Base-by-base conservation (phyloP, 2,113 vertebrate genomes). In the Pitta sordida region DNA sequence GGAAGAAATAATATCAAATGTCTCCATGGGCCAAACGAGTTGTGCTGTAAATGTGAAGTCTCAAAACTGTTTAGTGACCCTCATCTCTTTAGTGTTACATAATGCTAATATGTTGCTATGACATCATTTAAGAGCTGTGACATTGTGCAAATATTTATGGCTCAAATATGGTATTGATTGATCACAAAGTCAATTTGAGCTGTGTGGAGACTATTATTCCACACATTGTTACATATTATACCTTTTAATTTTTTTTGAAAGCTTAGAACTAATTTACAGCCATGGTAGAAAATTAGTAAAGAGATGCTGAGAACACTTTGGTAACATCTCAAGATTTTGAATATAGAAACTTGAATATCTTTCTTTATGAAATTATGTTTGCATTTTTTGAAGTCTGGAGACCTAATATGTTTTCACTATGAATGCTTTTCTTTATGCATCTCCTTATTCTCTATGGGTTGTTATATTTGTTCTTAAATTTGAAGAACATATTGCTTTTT, bases 141-240 rank as follows among this genome's bases (percentile, higher is more conserved):
- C 78, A 87, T 36, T 4, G 36, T 63, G 77, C 53, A 73, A 91
- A 84, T 92, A 93, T 94, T 95, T 94, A 89, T 85, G 59, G 55
- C 74, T 88, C 34, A 65, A 70, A 77, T 67, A 8, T 70, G 75
- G 62, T 76, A 93, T 27, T 90, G 87, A 87, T 41, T 85, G 87
- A 93, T 88, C 63, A 76, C 46, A 76, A 94, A 93, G 59, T 79
- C 70, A 69, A 62, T 83, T 87, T 93, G 32, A 89, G 37, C 67
- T 55, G 4, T 43, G 32, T 37, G 71, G 37, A 75, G 15, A 75
- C 36, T 73, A 51, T 81, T 81, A 62, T 77, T 93, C 43, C 20
- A 32, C 29, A 60, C 17, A 24, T 13, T 77, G 30, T 85, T 83
- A 83, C 36, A 15, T 91, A 41, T 64, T 69, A 49, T 34, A 51